Evolutionary conservation across 2,113 vertebrate genomes (phyloP).

Genomic region (Mesembrinibis cayennensis): DNA sequence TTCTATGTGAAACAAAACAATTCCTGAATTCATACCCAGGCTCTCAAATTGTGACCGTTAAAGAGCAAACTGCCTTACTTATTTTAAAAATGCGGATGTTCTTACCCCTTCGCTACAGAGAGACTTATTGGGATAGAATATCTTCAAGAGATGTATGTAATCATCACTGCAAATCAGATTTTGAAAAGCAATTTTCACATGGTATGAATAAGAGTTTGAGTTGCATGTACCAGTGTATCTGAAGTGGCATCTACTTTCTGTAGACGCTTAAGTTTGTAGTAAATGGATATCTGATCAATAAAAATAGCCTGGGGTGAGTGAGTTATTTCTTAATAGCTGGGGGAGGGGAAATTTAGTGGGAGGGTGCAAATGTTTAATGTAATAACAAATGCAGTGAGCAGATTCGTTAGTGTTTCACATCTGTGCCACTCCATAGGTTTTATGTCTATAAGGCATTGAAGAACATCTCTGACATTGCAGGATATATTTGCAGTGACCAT

Average conservation of each 20-base stretch:
- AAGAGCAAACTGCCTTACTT: background rate
- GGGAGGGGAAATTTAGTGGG: background rate
- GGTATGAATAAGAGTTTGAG: background rate
- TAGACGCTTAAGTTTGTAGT: background rate
- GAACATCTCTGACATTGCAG: background rate
- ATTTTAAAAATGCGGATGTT: background rate
- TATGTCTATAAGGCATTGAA: background rate
- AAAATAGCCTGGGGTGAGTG: background rate
- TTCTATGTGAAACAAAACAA: background rate
- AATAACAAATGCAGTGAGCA: background rate
- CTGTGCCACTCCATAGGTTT: background rate
- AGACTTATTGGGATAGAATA: background rate
- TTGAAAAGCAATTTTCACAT: background rate
- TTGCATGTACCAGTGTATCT: background rate
- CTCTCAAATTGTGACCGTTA: background rate
- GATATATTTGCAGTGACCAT: background rate
- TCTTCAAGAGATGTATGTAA: background rate
- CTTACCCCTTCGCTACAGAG: background rate
- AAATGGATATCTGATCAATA: background rate
- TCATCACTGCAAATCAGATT: background rate
- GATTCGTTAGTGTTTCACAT: background rate
- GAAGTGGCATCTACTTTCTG: background rate
- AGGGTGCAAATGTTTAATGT: background rate
- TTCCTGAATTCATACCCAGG: background rate
- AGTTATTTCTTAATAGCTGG: background rate